These are phyloP conservation scores for Xenopus laevis DNA, from an alignment of 2,113 vertebrate species.

Conservation along the genomic window DNA sequence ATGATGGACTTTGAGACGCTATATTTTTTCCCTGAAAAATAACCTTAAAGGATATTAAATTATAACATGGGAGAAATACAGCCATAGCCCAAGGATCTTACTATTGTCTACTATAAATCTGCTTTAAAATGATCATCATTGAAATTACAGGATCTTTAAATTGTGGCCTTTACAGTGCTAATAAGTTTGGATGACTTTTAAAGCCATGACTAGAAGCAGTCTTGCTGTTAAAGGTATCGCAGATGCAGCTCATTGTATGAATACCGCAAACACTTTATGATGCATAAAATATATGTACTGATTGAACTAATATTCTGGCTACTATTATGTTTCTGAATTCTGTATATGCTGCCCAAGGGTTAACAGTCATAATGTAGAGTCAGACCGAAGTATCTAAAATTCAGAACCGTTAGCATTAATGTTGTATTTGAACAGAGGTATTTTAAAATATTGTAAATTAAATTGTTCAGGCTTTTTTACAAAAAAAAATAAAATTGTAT, in stretches of 20 bases:
- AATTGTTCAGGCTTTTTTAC: too few relatives aligned
- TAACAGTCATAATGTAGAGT: neutral
- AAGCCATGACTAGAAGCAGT: conserved; percentile 63
- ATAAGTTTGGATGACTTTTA: conserved; percentile 71
- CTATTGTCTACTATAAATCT: conserved; percentile 91
- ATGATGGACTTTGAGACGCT: conserved; percentile 93
- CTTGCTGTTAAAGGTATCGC: conserved; percentile 62
- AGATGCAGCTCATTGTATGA: conserved; percentile 57
- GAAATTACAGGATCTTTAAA: conserved; percentile 72
- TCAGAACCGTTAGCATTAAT: neutral
- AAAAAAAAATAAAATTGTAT: too few relatives aligned
- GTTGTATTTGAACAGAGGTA: neutral
- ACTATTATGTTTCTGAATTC: neutral
- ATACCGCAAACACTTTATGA: conserved; percentile 59
- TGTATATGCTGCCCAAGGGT: neutral
- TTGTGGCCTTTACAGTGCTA: conserved; percentile 72
- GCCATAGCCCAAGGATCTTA: conserved; percentile 88
- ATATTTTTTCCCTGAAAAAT: conserved; percentile 92
- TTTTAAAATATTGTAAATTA: too few relatives aligned
- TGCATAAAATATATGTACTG: neutral
- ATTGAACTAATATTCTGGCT: too few relatives aligned
- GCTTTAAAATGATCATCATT: conserved; percentile 72
- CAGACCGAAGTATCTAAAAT: neutral
- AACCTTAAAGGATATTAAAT: conserved; percentile 87
- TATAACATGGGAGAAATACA: conserved; percentile 86